Conservation (phyloP, 1,140 invertebrate species). For the Scaptodrosophila lebanonensis region DNA sequence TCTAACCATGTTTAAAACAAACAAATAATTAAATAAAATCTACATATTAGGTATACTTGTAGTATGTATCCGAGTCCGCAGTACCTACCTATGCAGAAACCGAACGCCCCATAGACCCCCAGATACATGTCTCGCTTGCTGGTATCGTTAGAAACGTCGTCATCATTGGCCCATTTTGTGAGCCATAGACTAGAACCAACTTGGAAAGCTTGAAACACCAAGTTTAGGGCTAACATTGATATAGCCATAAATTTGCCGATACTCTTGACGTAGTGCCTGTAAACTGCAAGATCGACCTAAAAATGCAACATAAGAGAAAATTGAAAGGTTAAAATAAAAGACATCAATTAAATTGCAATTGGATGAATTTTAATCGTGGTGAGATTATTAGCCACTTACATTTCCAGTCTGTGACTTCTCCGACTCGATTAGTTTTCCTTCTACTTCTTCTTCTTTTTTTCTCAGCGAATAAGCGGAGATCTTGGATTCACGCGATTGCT, state of each 20-base stretch:
- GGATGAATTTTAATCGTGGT: too few species aligned
- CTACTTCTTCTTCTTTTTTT: slow-evolving; percentile 77
- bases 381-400: too few species aligned
- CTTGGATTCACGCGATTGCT: slow-evolving; percentile 57
- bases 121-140: slow-evolving; percentile 87
- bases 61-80: too few species aligned
- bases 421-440: slow-evolving; percentile 88
- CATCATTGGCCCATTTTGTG: slow-evolving; percentile 89
- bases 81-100: slow-evolving; percentile 90
- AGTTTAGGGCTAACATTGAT: slow-evolving; percentile 88
- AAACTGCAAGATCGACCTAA: slow-evolving; percentile 86
- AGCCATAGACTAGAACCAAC: slow-evolving; percentile 96
- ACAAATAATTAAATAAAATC: slow-evolving; percentile 40
- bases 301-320: too few species aligned
- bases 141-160: slow-evolving; percentile 79
- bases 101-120: slow-evolving; percentile 91
- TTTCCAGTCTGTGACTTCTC: slow-evolving; percentile 95
- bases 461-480: slow-evolving; percentile 57
- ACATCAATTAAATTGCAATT: too few species aligned
- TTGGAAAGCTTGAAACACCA: slow-evolving; percentile 90
- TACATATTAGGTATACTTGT: too few species aligned
- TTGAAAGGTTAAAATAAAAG: too few species aligned
- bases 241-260: slow-evolving; percentile 87
- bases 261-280: slow-evolving; percentile 91
- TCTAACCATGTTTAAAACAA: slow-evolving; percentile 13